Evolutionary conservation across 2,797 vertebrate species (phyloP), one percentile per base, ranked within the genome.

Genomic region (Ibycter americanus): DNA sequence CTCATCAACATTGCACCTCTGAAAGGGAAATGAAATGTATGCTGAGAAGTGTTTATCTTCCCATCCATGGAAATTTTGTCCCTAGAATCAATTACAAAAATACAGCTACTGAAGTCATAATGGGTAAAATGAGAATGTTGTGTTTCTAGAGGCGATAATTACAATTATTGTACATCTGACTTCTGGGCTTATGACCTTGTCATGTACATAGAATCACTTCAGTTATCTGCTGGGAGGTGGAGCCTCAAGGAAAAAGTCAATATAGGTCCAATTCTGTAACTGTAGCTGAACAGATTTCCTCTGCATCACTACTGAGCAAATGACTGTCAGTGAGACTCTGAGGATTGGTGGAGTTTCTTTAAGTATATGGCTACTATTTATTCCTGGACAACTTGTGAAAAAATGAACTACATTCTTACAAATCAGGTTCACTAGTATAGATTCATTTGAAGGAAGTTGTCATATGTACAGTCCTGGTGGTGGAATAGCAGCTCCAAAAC

Each of bases 1-100:
- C 10, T 83, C 2, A 13, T 25, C 0, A 0, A 62, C 55, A 51
- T 16, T 32, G 13, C 29, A 68, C 8, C 12, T 46, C 29, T 65
- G 36, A 70, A 85, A 86, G 4, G 56, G 5, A 84, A 87, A 12
- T 25, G 6, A 82, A 73, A 34, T 1, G 4, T 59, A 51, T 14
- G 23, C 15, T 59, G 21, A 27, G 44, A 83, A 90, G 16, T 51
- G 29, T 2, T 58, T 78, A 27, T 68, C 27, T 44, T 65, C 51
- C 19, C 10, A 32, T 38, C 40, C 16, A 3, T 1, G 2, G 32
- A 84, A 79, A 55, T 81, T 58, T 89, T 74, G 9, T 82, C 12
- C 40, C 27, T 65, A 36, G 47, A 82, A 79, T 61, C 23, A 54
- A 77, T 67, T 81, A 58, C 19, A 65, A 84, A 74, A 76, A 52